These are phyloP conservation scores for Sparidentex hasta DNA, from an alignment of 2,797 vertebrate genomes.

Conservation along the genomic window DNA sequence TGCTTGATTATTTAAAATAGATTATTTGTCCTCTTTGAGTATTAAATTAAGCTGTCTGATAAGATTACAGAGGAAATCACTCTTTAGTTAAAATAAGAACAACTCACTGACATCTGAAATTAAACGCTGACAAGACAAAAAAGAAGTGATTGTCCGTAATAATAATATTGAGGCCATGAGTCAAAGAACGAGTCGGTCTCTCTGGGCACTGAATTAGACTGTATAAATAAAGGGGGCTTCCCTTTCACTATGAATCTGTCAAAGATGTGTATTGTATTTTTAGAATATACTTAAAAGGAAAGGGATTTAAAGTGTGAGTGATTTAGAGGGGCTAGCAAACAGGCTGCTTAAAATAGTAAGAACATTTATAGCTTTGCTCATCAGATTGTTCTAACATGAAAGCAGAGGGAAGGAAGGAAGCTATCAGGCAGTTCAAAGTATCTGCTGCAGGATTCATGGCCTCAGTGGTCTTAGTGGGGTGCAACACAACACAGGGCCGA, in stretches of 20 bases:
- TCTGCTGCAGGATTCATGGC: neutral
- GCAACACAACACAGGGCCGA: neutral
- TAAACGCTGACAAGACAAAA: too few species aligned
- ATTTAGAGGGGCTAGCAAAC: conserved; percentile 1
- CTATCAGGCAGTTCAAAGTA: conserved; percentile 41
- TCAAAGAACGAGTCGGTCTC: too few species aligned
- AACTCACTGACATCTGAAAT: neutral
- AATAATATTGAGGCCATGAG: too few species aligned
- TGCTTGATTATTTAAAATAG: neutral
- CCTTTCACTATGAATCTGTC: too few species aligned
- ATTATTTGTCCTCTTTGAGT: neutral
- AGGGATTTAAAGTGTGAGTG: neutral
- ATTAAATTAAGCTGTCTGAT: too few species aligned
- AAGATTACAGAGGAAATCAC: too few species aligned
- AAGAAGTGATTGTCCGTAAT: too few species aligned
- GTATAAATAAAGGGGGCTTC: too few species aligned
- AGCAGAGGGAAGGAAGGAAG: conserved; percentile 63
- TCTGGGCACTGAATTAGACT: too few species aligned
- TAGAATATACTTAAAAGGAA: too few species aligned
- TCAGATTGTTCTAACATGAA: conserved; percentile 46
- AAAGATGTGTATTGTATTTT: too few species aligned
- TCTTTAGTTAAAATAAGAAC: too few species aligned
- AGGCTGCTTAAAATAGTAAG: conserved; percentile 27
- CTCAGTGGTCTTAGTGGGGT: neutral
- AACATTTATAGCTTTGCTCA: conserved; percentile 22